These are phyloP conservation scores for Caenorhabditis japonica DNA, from an alignment of 2,888 invertebrate genomes.

Conservation along the genomic window DNA sequence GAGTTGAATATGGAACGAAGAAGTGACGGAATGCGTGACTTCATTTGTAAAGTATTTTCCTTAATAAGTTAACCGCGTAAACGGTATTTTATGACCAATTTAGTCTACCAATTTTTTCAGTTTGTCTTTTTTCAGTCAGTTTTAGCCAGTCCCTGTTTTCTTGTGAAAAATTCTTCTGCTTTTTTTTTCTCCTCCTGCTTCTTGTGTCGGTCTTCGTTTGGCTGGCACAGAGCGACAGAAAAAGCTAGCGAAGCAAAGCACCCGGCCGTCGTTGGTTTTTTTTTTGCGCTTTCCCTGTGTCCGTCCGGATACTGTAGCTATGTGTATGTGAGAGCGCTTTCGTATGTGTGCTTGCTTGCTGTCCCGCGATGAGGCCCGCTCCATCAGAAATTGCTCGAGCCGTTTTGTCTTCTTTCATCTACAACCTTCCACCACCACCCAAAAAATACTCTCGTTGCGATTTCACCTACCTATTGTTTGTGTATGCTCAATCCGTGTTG, in stretches of 20 bases:
- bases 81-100: slow-evolving; percentile 11
- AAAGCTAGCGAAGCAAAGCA: slow-evolving; percentile 34
- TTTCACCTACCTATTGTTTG: slow-evolving; percentile 11
- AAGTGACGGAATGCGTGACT: too few species aligned
- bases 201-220: not conserved
- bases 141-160: slow-evolving; percentile 1
- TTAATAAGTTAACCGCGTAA: too few species aligned
- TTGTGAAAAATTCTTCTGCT: slow-evolving; percentile 9
- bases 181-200: slow-evolving; percentile 27
- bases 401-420: slow-evolving; percentile 22
- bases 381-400: slow-evolving; percentile 44
- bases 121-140: too few species aligned
- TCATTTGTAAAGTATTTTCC: too few species aligned
- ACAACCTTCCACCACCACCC: not conserved
- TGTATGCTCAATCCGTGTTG: slow-evolving; percentile 7
- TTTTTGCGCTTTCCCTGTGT: slow-evolving; percentile 4
- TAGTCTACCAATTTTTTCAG: too few species aligned
- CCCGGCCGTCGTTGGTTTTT: slow-evolving; percentile 36
- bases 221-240: not conserved
- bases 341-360: slow-evolving; percentile 44
- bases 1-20: slow-evolving; percentile 12
- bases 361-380: slow-evolving; percentile 38
- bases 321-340: slow-evolving; percentile 49
- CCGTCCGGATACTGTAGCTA: slow-evolving; percentile 49
- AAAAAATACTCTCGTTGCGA: slow-evolving; percentile 18